Evolutionary conservation across 2,797 vertebrate species (phyloP).

Genomic region (Crocodylus rhombifer): DNA sequence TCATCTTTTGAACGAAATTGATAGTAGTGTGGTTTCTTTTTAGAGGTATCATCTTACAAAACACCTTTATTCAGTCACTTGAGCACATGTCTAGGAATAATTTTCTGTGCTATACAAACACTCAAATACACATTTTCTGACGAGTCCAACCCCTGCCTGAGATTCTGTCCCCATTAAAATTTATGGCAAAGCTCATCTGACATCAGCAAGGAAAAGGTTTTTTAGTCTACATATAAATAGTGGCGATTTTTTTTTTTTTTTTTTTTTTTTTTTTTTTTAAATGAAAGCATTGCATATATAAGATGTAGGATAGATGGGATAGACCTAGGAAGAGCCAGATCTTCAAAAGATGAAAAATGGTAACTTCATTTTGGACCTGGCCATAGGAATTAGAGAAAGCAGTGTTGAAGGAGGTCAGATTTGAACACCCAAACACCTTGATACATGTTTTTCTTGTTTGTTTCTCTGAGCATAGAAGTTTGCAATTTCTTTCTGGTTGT

Average conservation of each 20-base stretch:
- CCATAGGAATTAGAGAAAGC: background rate
- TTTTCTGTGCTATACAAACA: background rate
- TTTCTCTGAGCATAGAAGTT: background rate
- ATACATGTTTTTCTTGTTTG: background rate
- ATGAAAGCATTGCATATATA: background rate
- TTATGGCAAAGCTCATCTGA: background rate
- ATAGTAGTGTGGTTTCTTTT: slow-evolving; percentile 34
- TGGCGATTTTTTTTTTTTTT: background rate
- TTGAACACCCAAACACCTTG: slow-evolving; percentile 5
- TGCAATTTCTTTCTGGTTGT: background rate
- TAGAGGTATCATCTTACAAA: background rate
- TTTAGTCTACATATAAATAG: background rate
- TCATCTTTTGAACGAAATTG: background rate
- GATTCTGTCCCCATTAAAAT: background rate
- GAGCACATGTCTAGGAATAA: background rate
- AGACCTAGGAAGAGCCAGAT: background rate
- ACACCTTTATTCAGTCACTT: background rate
- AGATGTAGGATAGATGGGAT: background rate
- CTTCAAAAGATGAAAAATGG: background rate
- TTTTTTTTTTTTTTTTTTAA: background rate
- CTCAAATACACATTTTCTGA: background rate
- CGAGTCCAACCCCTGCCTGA: background rate
- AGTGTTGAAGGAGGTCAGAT: background rate
- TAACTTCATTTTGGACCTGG: slow-evolving; percentile 6
- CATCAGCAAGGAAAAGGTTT: background rate